phyloP scores from a whole-genome alignment of 1,140 invertebrate genomes.

The Drosophila kanapiae region DNA sequence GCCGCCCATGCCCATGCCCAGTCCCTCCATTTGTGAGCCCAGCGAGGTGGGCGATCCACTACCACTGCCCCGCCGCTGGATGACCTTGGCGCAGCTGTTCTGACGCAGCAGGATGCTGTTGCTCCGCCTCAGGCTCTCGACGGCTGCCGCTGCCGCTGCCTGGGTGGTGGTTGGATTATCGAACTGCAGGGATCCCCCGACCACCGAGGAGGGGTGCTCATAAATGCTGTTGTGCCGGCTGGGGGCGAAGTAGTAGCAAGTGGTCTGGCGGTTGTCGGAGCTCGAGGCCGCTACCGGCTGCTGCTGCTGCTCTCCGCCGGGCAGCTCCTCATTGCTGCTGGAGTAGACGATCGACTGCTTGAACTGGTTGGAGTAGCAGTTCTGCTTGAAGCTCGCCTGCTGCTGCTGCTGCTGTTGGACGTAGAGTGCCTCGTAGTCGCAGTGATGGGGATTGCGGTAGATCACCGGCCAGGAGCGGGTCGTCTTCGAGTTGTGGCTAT shows the following conservation, averaged over 20 bases:
- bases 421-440: conserved; percentile 84
- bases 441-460: conserved; percentile 83
- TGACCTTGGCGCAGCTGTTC: conserved; percentile 80
- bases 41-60: conserved; percentile 76
- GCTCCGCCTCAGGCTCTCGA: conserved; percentile 76
- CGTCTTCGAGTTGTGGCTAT: conserved; percentile 82
- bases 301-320: conserved; percentile 24
- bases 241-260: conserved; percentile 81
- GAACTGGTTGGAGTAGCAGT: conserved; percentile 83
- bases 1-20: conserved; percentile 67
- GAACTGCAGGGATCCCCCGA: conserved; percentile 79
- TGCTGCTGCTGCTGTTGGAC: conserved; percentile 68
- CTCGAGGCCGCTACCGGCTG: conserved; percentile 41
- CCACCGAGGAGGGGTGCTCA: conserved; percentile 82
- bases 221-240: conserved; percentile 84
- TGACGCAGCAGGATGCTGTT: conserved; percentile 80
- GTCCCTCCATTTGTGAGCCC: conserved; percentile 77
- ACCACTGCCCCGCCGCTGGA: conserved; percentile 68
- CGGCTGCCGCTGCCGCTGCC: conserved; percentile 77
- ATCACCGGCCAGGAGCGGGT: conserved; percentile 85
- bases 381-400: conserved; percentile 73
- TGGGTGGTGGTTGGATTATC: conserved; percentile 70
- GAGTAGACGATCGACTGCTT: conserved; percentile 82
- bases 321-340: conserved; percentile 80
- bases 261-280: conserved; percentile 65